These are phyloP conservation scores for Eubasilissa splendida DNA, from an alignment of 2,888 invertebrate genomes.

Conservation along the genomic window DNA sequence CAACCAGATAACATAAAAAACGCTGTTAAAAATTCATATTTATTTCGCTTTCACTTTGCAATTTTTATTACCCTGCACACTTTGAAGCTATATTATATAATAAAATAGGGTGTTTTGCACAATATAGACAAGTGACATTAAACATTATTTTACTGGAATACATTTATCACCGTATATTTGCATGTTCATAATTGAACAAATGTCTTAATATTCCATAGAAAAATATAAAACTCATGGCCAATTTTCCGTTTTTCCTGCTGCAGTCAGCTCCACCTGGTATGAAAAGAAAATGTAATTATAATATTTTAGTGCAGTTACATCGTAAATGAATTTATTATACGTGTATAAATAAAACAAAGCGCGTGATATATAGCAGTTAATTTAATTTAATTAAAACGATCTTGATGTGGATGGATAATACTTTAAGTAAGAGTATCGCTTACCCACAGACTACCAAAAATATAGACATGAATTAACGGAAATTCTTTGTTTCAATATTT, in stretches of 20 bases:
- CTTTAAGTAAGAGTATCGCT: too few relatives aligned
- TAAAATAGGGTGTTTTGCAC: slow-evolving; percentile 41
- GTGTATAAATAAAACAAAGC: too few relatives aligned
- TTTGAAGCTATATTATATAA: slow-evolving; percentile 50
- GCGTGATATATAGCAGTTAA: too few relatives aligned
- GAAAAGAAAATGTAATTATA: slow-evolving; percentile 24
- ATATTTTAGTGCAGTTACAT: too few relatives aligned
- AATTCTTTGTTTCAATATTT: too few relatives aligned
- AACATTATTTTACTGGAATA: slow-evolving; percentile 18
- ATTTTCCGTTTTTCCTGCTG: not conserved
- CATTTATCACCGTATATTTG: slow-evolving; percentile 42
- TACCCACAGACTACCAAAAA: too few relatives aligned
- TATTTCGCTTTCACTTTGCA: slow-evolving; percentile 48
- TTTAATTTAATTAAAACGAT: too few relatives aligned
- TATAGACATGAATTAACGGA: too few relatives aligned
- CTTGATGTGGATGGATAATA: too few relatives aligned
- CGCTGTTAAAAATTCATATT: not conserved
- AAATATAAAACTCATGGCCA: slow-evolving; percentile 16
- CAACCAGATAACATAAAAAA: too few relatives aligned
- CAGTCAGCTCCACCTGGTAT: slow-evolving; percentile 32
- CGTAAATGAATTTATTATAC: too few relatives aligned
- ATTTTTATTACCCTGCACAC: slow-evolving; percentile 57
- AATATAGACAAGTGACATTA: slow-evolving; percentile 34
- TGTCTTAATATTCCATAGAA: slow-evolving; percentile 34
- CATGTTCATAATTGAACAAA: slow-evolving; percentile 9